A percentile compares a stretch with the other conserved stretches of the same genome.
Evolutionary conservation across 1,140 invertebrate genomes (phyloP).

Genomic region (Drosophila tropicalis): DNA sequence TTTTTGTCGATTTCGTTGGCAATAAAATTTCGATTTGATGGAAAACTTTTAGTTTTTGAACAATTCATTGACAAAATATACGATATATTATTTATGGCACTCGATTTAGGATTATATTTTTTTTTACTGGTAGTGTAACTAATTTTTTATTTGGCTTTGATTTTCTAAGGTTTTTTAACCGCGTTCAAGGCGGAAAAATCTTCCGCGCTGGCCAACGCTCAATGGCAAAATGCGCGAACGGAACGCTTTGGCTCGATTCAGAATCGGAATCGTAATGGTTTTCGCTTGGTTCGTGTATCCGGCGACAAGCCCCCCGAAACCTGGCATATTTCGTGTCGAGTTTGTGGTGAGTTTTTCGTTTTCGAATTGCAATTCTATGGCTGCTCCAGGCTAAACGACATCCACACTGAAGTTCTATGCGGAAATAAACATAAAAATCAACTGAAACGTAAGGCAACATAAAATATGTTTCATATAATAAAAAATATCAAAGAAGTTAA

Average conservation of each 20-base stretch:
- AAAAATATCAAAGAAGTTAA: too few relatives aligned
- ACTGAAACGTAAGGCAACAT: conserved; percentile 31
- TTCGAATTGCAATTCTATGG: conserved; percentile 48
- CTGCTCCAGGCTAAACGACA: conserved; percentile 30
- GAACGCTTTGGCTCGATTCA: conserved; percentile 60
- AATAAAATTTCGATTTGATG: conserved; percentile 52
- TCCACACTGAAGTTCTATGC: conserved; percentile 9
- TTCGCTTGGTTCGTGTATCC: conserved; percentile 36
- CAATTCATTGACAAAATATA: conserved; percentile 64
- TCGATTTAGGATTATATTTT: conserved; percentile 28
- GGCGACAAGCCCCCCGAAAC: conserved; percentile 39
- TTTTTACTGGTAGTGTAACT: background rate
- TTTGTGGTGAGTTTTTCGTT: conserved; percentile 55
- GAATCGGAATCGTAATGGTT: conserved; percentile 19
- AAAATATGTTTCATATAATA: conserved; percentile 38
- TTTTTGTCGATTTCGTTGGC: conserved; percentile 38
- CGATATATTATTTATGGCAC: conserved; percentile 25
- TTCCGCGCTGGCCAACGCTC: conserved; percentile 77
- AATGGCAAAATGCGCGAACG: conserved; percentile 75
- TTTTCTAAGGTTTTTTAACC: conserved; percentile 7
- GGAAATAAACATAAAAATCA: conserved; percentile 36
- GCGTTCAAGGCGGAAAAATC: conserved; percentile 58
- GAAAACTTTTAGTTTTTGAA: conserved; percentile 63
- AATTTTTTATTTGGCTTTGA: conserved; percentile 2
- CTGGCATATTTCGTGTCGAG: conserved; percentile 17